These are phyloP conservation scores for Mesorhabditis spiculigera DNA, from an alignment of 2,888 invertebrate genomes.

Conservation along the genomic window DNA sequence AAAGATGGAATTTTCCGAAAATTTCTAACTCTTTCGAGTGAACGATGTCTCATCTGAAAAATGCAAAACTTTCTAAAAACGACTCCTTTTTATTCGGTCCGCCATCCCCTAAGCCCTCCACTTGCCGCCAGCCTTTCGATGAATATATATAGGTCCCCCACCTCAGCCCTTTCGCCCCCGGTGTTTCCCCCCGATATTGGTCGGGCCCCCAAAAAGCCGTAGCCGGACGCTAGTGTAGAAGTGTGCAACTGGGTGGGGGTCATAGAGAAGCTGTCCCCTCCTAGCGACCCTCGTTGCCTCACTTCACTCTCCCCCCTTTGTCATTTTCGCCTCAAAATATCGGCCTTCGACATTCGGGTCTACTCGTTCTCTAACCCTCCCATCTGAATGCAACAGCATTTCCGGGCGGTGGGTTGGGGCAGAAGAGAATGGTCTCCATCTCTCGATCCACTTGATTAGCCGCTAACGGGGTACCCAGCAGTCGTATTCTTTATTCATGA, in stretches of 20 bases:
- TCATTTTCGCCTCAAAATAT: not conserved
- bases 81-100: too few relatives aligned
- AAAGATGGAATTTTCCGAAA: too few relatives aligned
- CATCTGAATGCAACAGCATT: not conserved
- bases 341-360: not conserved
- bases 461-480: not conserved
- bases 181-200: too few relatives aligned
- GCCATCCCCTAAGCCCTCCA: too few relatives aligned
- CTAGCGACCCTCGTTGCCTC: not conserved
- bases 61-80: too few relatives aligned
- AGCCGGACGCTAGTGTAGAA: too few relatives aligned
- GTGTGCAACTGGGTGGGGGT: not conserved
- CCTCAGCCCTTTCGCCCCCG: too few relatives aligned
- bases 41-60: too few relatives aligned
- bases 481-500: not conserved
- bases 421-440: not conserved
- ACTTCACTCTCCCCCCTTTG: conserved; percentile 4
- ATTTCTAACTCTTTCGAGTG: too few relatives aligned
- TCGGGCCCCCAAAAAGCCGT: too few relatives aligned
- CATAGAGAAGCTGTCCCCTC: not conserved
- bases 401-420: not conserved
- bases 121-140: too few relatives aligned
- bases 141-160: too few relatives aligned
- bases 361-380: not conserved
- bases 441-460: conserved; percentile 2